Evolutionary conservation across 2,113 vertebrate genomes (phyloP).

Genomic region (Myocastor coypus): DNA sequence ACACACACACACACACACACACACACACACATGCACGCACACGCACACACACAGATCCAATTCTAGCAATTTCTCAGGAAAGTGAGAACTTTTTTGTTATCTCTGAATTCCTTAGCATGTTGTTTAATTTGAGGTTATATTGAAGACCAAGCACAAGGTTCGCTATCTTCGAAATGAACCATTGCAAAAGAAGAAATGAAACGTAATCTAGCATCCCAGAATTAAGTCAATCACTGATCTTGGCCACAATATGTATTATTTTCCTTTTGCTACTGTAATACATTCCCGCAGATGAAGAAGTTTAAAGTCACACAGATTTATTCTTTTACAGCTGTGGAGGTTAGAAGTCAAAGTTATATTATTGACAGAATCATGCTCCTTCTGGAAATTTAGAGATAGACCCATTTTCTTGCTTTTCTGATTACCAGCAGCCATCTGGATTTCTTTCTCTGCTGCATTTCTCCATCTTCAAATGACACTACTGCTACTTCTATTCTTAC

Average conservation of each 20-base stretch:
- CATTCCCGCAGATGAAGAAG: not conserved
- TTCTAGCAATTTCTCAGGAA: conserved; percentile 6
- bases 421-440: not conserved
- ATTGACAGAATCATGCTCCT: not conserved
- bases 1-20: not conserved
- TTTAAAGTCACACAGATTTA: not conserved
- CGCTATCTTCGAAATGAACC: not conserved
- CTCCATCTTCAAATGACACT: not conserved
- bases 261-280: not conserved
- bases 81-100: not conserved
- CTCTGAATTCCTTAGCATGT: not conserved
- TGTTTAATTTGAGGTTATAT: not conserved
- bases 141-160: not conserved
- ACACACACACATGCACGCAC: not conserved
- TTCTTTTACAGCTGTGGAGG: not conserved
- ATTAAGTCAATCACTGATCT: not conserved
- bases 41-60: not conserved
- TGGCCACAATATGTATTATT: not conserved
- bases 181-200: not conserved
- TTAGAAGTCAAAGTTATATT: not conserved
- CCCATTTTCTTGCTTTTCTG: not conserved
- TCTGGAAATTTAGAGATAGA: not conserved
- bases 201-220: not conserved
- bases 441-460: not conserved
- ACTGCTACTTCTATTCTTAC: not conserved